Conservation (phyloP, 2,113 vertebrate species). For the Antennarius striatus region DNA sequence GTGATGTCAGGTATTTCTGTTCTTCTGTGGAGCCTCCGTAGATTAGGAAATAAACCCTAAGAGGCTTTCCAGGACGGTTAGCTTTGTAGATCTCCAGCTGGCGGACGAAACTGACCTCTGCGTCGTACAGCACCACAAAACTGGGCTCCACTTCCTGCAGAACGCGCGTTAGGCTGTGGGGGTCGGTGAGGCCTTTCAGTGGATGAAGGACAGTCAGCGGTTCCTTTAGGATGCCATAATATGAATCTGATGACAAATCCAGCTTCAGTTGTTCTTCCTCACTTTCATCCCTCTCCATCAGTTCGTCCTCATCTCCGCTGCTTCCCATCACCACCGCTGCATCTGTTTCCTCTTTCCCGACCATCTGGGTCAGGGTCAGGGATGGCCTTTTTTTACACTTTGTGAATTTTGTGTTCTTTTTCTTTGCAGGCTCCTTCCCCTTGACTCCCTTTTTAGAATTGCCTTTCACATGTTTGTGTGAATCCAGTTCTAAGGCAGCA, state of each 20-base stretch:
- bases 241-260: slow-evolving; percentile 87
- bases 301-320: slow-evolving; percentile 74
- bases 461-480: slow-evolving; percentile 65
- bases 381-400: slow-evolving; percentile 74
- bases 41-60: slow-evolving; percentile 97
- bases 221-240: slow-evolving; percentile 89
- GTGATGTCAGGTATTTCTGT: slow-evolving; percentile 91
- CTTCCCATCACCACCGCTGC: slow-evolving; percentile 56
- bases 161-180: slow-evolving; percentile 89
- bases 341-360: slow-evolving; percentile 65
- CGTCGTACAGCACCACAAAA: slow-evolving; percentile 92
- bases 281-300: slow-evolving; percentile 49
- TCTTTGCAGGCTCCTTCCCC: slow-evolving; percentile 72
- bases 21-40: slow-evolving; percentile 96
- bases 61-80: slow-evolving; percentile 85
- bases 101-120: slow-evolving; percentile 91
- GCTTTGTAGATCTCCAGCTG: slow-evolving; percentile 96
- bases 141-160: slow-evolving; percentile 91
- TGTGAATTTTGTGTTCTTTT: slow-evolving; percentile 56
- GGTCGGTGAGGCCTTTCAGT: slow-evolving; percentile 88
- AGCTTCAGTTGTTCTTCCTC: slow-evolving; percentile 79
- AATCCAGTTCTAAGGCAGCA: slow-evolving; percentile 49
- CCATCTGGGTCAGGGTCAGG: slow-evolving; percentile 87
- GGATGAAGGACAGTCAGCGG: slow-evolving; percentile 92
- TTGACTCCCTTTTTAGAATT: slow-evolving; percentile 59